Base-by-base conservation (phyloP, 2,888 invertebrate genomes). In the Branchellion lobata region DNA sequence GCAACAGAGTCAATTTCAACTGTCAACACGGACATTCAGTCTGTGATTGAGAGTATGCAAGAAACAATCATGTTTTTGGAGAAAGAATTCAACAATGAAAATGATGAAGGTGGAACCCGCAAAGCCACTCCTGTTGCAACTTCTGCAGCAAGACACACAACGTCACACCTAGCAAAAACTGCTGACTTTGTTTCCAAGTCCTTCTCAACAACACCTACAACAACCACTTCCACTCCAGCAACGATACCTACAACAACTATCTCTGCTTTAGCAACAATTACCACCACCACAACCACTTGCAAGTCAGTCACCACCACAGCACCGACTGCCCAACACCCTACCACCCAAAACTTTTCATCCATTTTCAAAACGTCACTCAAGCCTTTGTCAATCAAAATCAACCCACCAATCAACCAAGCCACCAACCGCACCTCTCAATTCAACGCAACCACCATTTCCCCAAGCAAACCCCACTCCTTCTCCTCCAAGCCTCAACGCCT, bases 321-420 rank as follows among this genome's bases (percentile, higher is more conserved):
- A 57, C 3, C 24, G n/a, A 24, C 61, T 8, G 14, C 40, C 5
- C 5, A 5, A 40, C 40, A 40, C 40, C 5, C 40, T 8, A 40
- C 40, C 5, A 40, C 40, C 5, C 5, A n/a, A 3, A 57, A 57
- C n/a, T 57, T 57, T 57, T n/a, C 61, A 18, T 24, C 61, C 8
- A n/a, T 57, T n/a, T 24, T n/a, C 61, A 57, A n/a, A 57, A 57
- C 61, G 21, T 57, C 61, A 57, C 61, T 57, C 61, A 57, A 57
- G 24, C 61, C 61, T 24, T 24, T n/a, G 61, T 14, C 8, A 3
- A 57, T 57, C 61, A 57, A 57, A 57, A 18, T 57, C 61, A 57
- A 18, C 24, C n/a, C n/a, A n/a, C n/a, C n/a, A n/a, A n/a, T n/a
- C n/a, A n/a, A n/a, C n/a, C n/a, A n/a, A n/a, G n/a, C n/a, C n/a